Conservation (phyloP, 2,888 invertebrate genomes). For the Lutraria lutraria region DNA sequence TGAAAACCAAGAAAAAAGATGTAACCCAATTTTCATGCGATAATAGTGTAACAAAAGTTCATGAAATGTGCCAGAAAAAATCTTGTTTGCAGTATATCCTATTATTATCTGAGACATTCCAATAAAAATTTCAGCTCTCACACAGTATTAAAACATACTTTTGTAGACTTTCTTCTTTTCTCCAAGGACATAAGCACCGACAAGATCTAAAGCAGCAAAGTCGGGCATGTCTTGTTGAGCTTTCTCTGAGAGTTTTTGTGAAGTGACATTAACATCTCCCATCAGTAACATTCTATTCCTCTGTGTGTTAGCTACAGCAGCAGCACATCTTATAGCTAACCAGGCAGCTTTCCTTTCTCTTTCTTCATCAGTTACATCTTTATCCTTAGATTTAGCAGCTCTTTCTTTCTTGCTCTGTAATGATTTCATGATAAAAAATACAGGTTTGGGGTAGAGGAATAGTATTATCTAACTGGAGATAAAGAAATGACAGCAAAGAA, state of each 20-base stretch:
- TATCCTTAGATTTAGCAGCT: not conserved
- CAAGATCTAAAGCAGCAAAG: slow-evolving; percentile 84
- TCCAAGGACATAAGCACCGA: slow-evolving; percentile 85
- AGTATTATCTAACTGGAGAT: not conserved
- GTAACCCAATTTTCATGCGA: not conserved
- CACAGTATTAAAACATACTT: slow-evolving; percentile 75
- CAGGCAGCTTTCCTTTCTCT: slow-evolving; percentile 82
- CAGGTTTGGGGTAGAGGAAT: not conserved
- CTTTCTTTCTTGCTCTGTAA: slow-evolving; percentile 73
- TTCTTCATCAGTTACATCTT: slow-evolving; percentile 75
- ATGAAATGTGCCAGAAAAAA: not conserved
- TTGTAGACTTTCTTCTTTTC: slow-evolving; percentile 85
- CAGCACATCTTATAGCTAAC: slow-evolving; percentile 84
- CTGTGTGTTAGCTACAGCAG: slow-evolving; percentile 81
- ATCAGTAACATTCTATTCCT: slow-evolving; percentile 78
- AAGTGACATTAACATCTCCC: slow-evolving; percentile 80
- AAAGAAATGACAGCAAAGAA: not conserved
- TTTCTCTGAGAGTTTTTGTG: slow-evolving; percentile 74
- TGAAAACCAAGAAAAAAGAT: not conserved
- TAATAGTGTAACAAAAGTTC: not conserved
- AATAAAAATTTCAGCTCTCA: not conserved
- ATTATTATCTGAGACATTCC: not conserved
- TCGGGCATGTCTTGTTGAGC: slow-evolving; percentile 82
- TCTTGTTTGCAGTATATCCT: not conserved
- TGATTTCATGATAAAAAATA: not conserved